Conservation (phyloP, 2,888 invertebrate genomes). For the Athalia rosae region DNA sequence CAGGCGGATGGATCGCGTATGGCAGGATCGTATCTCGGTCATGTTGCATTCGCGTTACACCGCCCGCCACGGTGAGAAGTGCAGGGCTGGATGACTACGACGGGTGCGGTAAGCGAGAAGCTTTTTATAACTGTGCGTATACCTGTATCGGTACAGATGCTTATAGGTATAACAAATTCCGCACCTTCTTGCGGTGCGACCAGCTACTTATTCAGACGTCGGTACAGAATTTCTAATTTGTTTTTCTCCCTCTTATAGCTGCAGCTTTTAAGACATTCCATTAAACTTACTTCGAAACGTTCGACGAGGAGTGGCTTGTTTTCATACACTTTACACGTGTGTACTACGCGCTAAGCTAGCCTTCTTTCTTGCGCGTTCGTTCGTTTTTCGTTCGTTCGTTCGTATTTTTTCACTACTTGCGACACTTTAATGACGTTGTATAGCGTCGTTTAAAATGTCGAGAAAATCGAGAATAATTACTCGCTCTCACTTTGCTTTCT, state of each 20-base stretch:
- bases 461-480: no score
- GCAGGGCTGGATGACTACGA: constrained; percentile 25
- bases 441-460: neutral
- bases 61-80: neutral
- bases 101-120: constrained; percentile 16
- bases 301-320: constrained; percentile 17
- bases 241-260: constrained; percentile 14
- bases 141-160: neutral
- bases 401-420: neutral
- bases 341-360: neutral
- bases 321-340: constrained; percentile 19
- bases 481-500: no score
- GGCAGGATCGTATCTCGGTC: constrained; percentile 37
- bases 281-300: constrained; percentile 5
- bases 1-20: constrained; percentile 56
- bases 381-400: neutral
- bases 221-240: constrained; percentile 37
- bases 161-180: constrained; percentile 32
- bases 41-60: neutral
- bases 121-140: neutral
- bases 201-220: constrained; percentile 40
- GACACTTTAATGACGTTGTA: neutral
- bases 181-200: neutral
- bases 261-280: constrained; percentile 21
- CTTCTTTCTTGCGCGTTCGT: no score